Percentiles rank a stretch among this genome's conserved stretches.
Evolutionary conservation across 2,797 vertebrate genomes (phyloP).

Genomic region (Geotrypetes seraphini): DNA sequence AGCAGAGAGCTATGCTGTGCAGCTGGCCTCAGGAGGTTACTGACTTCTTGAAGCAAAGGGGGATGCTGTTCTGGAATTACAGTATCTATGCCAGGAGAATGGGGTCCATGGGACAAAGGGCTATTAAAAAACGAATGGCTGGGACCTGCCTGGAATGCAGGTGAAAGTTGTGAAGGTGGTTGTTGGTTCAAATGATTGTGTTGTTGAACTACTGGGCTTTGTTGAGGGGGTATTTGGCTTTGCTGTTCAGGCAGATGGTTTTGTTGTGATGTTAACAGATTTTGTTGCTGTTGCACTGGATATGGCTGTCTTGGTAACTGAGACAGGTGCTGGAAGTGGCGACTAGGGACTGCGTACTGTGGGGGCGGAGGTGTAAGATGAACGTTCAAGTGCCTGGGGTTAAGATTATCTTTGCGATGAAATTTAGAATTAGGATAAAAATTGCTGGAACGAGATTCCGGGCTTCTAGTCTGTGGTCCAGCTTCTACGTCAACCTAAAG

Average conservation of each 20-base stretch:
- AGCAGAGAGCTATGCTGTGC: constrained; percentile 68
- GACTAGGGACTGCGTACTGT: constrained; percentile 63
- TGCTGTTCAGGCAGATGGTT: constrained; percentile 56
- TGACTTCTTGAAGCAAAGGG: constrained; percentile 63
- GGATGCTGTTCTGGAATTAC: constrained; percentile 55
- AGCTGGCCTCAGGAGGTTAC: constrained; percentile 62
- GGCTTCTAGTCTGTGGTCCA: constrained; percentile 70
- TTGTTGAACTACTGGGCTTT: constrained; percentile 54
- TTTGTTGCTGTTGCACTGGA: constrained; percentile 64
- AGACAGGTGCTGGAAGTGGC: constrained; percentile 65
- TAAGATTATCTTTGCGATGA: constrained; percentile 82
- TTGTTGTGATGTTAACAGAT: constrained; percentile 60
- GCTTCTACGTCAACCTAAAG: constrained; percentile 77
- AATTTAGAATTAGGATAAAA: constrained; percentile 73
- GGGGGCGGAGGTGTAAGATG: constrained; percentile 79
- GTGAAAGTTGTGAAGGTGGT: constrained; percentile 54
- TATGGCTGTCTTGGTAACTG: constrained; percentile 75
- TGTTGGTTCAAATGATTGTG: constrained; percentile 56
- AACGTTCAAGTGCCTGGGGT: constrained; percentile 77
- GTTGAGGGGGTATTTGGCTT: constrained; percentile 61
- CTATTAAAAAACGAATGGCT: constrained; percentile 76
- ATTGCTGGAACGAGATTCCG: constrained; percentile 69
- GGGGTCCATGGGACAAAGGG: constrained; percentile 69
- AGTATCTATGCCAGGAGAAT: constrained; percentile 76
- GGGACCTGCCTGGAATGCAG: constrained; percentile 52